Evolutionary conservation across 2,888 invertebrate genomes (phyloP), one percentile per base, ranked within the genome.

Genomic region (Seira musarum): DNA sequence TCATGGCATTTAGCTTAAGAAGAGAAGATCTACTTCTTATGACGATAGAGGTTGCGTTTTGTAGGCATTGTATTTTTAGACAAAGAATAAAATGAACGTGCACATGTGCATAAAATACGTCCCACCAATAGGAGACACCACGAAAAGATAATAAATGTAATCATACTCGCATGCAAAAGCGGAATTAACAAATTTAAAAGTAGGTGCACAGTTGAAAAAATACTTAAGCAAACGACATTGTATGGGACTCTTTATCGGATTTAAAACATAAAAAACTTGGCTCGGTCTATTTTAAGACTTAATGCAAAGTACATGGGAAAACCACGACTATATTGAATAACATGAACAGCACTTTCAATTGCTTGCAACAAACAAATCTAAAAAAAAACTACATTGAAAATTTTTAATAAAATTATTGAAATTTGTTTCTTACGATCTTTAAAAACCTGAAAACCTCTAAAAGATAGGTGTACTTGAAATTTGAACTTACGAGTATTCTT

Each of bases 401-500:
- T 40, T 63, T 15, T 22, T 22, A 5, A n/a, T 60, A 21, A 63
- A 3, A 24, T 63, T 53, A 53, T 53, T 53, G 3, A 53, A 53
- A 3, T 53, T 17, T 13, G 53, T 24, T 63, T 63, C 13, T 63
- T 24, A 24, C 22, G 22, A 21, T 3, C 5, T 24, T 60, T 13
- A 6, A 53, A 53, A 53, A 53, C 13, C 17, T 53, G 17, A 30
- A 30, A 30, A 30, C 2, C 30, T 30, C 3, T 2, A 30, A 30
- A 30, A 30, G 2, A 8, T 30, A 30, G 8, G 8, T 30, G 30
- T 30, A 30, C n/a, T 30, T 30, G 30, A 70, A 69, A 70, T 21
- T 21, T 71, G 35, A 5, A 49, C 84, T 80, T 82, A 84, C 84
- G 82, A 82, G 80, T 70, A 81, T 82, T 82, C 84, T 80, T 84